Conservation (phyloP, 2,888 invertebrate genomes). For the Orthosia gothica region DNA sequence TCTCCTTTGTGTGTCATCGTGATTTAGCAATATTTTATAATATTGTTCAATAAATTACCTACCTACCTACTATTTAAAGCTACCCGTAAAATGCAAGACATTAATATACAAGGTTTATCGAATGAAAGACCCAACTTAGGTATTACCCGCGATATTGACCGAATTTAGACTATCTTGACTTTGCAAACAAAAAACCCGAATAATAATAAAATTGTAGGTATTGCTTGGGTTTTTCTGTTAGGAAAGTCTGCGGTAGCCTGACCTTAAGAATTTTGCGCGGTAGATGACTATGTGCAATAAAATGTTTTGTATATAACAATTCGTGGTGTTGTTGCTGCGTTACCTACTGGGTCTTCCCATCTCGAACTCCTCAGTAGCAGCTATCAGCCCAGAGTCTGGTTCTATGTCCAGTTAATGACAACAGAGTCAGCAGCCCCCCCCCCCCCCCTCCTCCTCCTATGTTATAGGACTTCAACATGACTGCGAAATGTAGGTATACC, state of each 20-base stretch:
- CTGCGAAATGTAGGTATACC: too few relatives aligned
- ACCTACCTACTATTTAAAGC: neutral
- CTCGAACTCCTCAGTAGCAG: too few relatives aligned
- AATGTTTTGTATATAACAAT: neutral
- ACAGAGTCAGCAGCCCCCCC: too few relatives aligned
- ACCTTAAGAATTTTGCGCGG: conserved; percentile 1
- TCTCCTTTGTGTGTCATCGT: neutral
- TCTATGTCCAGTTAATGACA: too few relatives aligned
- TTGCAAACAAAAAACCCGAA: too few relatives aligned
- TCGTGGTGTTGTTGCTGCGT: too few relatives aligned
- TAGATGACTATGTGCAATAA: neutral
- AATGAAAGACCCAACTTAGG: conserved; percentile 16
- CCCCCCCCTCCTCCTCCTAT: too few relatives aligned
- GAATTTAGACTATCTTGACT: conserved; percentile 3
- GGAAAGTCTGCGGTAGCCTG: conserved; percentile 12
- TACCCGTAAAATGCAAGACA: neutral
- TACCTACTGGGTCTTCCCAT: too few relatives aligned
- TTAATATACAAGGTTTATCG: conserved; percentile 3
- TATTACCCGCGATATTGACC: conserved; percentile 16
- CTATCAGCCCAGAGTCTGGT: too few relatives aligned
- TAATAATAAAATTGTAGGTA: neutral
- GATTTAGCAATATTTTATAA: conserved; percentile 32
- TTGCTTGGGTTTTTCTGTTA: conserved; percentile 2
- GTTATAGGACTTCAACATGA: too few relatives aligned
- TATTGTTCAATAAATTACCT: conserved; percentile 5